Base-by-base conservation (phyloP, 2,888 invertebrate genomes). In the Drosophila paranaensis region DNA sequence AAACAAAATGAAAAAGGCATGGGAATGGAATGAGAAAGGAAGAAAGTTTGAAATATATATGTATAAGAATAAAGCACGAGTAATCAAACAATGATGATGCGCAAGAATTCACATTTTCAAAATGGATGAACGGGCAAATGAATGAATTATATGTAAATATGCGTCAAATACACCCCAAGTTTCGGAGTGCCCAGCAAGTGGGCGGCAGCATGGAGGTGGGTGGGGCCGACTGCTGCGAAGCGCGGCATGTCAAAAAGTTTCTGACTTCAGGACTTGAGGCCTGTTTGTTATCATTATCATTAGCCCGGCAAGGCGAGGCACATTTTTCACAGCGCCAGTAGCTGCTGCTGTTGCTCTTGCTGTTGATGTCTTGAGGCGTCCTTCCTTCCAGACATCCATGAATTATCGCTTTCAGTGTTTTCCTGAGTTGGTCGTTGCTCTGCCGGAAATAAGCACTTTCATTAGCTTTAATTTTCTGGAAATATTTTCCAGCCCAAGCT, bases 31-130 rank as follows among this genome's bases (percentile, higher is more conserved):
- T 13, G 39, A 37, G 25, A 43, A 35, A n/a, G 8, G 14, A 14
- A 72, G 30, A 48, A 48, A 48, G 46, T 30, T 46, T 46, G 27
- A 27, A 27, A 46, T 45, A 45, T 30, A 50, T 57, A 56, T 37
- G 35, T 67, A 46, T 67, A 58, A 57, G 73, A 81, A 89, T 86
- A 90, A 83, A 81, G 84, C 80, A 90, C 86, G 82, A 90, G 74
- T 83, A 81, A 90, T 90, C 90, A 90, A 89, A 86, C 90, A 90
- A 90, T 90, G 90, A 90, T 90, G 90, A 90, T 90, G 88, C 88
- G 88, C 89, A 90, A 89, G 89, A 89, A 89, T 90, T 89, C 88
- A 89, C 90, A 89, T 79, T 90, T 85, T 84, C 77, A 81, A 88
- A 90, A 89, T 89, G 87, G 70, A 80, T 78, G 87, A 66, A 83